phyloP scores from a whole-genome alignment of 2,113 vertebrate genomes.

The Egretta garzetta region DNA sequence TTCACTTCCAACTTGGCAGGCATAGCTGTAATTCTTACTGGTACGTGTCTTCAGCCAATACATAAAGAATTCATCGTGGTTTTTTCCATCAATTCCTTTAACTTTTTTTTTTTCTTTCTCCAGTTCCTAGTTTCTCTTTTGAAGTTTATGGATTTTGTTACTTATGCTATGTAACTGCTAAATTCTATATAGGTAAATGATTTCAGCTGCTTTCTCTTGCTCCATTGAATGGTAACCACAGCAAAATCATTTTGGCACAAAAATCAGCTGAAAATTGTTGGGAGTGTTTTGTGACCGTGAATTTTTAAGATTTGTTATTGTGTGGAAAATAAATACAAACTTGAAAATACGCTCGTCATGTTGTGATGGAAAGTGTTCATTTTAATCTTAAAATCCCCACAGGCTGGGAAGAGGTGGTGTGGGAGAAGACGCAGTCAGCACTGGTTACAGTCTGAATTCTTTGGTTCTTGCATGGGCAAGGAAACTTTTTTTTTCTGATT shows the following conservation, averaged over 20 bases:
- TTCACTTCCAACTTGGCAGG: background rate
- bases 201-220: background rate
- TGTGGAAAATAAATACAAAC: background rate
- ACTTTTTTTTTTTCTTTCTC: background rate
- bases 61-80: rapidly evolving
- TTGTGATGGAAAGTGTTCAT: background rate
- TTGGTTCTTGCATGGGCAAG: background rate
- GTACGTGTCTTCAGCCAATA: background rate
- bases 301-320: background rate
- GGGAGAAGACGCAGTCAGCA: background rate
- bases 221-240: background rate
- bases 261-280: background rate
- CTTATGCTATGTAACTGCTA: background rate
- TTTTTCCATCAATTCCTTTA: background rate
- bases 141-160: background rate
- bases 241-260: background rate
- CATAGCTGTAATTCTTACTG: background rate
- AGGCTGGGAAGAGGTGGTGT: background rate
- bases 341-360: background rate
- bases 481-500: background rate
- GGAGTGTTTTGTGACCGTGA: background rate
- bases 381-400: background rate
- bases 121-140: background rate
- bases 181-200: background rate
- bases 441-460: background rate